Percentiles rank a stretch among this genome's conserved stretches.
Evolutionary conservation across 2,797 vertebrate genomes (phyloP).

Genomic region (Pelochelys cantorii): DNA sequence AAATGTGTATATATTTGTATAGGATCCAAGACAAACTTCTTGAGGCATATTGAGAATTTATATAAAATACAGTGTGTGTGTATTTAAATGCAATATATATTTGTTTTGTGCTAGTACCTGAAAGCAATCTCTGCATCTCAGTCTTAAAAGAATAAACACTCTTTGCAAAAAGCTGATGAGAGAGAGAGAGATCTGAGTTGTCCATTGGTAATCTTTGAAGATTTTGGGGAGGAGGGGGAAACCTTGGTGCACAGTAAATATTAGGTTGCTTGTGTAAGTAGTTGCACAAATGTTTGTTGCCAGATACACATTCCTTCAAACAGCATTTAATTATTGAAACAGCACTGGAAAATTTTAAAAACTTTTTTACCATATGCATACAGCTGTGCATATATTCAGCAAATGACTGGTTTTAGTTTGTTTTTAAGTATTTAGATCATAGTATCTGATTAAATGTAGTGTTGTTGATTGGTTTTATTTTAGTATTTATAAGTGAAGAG

Average conservation of each 20-base stretch:
- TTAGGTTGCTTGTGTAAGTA: neutral
- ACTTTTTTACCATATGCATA: neutral
- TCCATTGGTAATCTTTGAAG: neutral
- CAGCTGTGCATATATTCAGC: neutral
- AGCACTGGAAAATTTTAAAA: neutral
- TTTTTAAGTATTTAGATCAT: neutral
- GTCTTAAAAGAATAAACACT: neutral
- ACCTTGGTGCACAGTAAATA: neutral
- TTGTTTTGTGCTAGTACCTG: neutral
- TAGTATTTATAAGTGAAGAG: slow-evolving; percentile 37
- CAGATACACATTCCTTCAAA: neutral
- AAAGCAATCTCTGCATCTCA: neutral
- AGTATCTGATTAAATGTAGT: neutral
- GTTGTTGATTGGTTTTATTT: neutral
- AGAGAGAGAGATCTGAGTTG: neutral
- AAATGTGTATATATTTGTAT: too few relatives aligned
- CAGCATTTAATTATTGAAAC: neutral
- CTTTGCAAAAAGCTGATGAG: neutral
- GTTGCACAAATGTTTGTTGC: neutral
- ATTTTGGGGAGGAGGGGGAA: neutral
- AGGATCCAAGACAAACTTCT: too few relatives aligned
- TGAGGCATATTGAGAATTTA: too few relatives aligned
- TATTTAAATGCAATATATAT: rapidly evolving
- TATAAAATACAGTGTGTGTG: too few relatives aligned
- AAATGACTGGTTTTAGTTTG: neutral